A percentile compares a stretch with the other conserved stretches of the same genome.
phyloP scores from a whole-genome alignment of 2,888 invertebrate species.

The Idaea aversata region DNA sequence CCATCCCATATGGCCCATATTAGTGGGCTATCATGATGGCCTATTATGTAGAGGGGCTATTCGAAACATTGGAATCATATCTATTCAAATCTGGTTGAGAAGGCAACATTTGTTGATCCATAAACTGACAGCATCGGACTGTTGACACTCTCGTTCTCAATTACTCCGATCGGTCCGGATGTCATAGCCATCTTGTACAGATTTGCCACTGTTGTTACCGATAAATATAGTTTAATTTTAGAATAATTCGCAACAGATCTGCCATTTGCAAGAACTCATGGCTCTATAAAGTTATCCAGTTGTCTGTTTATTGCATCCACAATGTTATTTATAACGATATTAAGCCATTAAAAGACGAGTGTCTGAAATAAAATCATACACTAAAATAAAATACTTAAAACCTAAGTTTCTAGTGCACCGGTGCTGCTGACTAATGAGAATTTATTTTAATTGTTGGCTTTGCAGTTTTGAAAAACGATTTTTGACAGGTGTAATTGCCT shows the following conservation, averaged over 20 bases:
- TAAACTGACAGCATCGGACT: constrained; percentile 46
- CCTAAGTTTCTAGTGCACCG: no score
- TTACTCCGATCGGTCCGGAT: constrained; percentile 74
- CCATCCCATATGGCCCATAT: no score
- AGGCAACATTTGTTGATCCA: constrained; percentile 33
- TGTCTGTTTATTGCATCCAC: constrained; percentile 50
- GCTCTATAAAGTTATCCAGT: constrained; percentile 49
- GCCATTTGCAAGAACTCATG: constrained; percentile 47
- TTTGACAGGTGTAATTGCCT: no score
- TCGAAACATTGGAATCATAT: no score
- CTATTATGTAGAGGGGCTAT: no score
- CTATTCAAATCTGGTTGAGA: no score
- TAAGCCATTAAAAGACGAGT: constrained; percentile 31
- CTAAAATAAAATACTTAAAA: constrained; percentile 19
- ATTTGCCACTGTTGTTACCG: constrained; percentile 50
- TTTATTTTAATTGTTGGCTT: no score
- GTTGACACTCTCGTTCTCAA: constrained; percentile 55
- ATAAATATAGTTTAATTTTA: constrained; percentile 68
- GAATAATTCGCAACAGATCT: constrained; percentile 61
- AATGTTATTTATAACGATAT: constrained; percentile 42
- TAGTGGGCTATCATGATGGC: no score
- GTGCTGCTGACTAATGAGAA: no score
- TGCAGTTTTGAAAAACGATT: no score
- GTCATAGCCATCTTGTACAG: constrained; percentile 62
- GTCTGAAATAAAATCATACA: constrained; percentile 35